Conservation (phyloP, 2,888 invertebrate species). For the Lithophane semibrunnea region DNA sequence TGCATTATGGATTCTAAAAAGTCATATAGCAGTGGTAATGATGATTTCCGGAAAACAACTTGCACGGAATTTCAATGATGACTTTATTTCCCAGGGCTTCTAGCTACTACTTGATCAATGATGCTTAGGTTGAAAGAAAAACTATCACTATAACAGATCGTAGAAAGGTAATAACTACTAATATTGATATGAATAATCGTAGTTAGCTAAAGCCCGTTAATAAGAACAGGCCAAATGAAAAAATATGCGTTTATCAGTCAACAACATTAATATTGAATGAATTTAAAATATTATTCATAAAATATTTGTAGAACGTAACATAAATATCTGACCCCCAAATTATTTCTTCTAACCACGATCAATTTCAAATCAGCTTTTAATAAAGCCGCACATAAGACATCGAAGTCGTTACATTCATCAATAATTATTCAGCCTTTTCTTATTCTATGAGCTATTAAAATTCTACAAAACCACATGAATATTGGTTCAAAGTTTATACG, state of each 20-base stretch:
- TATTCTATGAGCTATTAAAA: constrained; percentile 45
- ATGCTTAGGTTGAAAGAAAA: neutral
- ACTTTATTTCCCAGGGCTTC: constrained; percentile 32
- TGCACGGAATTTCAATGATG: constrained; percentile 19
- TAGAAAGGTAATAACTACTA: neutral
- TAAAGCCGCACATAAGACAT: constrained; percentile 31
- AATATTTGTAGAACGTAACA: constrained; percentile 26
- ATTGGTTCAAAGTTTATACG: constrained; percentile 46
- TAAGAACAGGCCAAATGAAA: constrained; percentile 9
- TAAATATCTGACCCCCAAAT: constrained; percentile 43
- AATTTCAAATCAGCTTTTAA: constrained; percentile 41
- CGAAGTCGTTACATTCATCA: constrained; percentile 23
- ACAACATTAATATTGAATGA: constrained; percentile 11
- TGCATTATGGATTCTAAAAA: constrained; percentile 32
- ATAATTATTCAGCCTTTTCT: constrained; percentile 36
- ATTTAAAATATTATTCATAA: constrained; percentile 13
- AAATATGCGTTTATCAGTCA: neutral
- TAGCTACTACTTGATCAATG: neutral
- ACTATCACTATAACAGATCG: neutral
- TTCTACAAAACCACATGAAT: constrained; percentile 44
- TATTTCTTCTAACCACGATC: constrained; percentile 40
- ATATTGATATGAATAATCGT: neutral
- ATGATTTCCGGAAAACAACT: constrained; percentile 27
- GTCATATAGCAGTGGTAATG: constrained; percentile 6
- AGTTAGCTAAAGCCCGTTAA: constrained; percentile 1